phyloP scores from a whole-genome alignment of 2,797 vertebrate species.

The Acropternis orthonyx region DNA sequence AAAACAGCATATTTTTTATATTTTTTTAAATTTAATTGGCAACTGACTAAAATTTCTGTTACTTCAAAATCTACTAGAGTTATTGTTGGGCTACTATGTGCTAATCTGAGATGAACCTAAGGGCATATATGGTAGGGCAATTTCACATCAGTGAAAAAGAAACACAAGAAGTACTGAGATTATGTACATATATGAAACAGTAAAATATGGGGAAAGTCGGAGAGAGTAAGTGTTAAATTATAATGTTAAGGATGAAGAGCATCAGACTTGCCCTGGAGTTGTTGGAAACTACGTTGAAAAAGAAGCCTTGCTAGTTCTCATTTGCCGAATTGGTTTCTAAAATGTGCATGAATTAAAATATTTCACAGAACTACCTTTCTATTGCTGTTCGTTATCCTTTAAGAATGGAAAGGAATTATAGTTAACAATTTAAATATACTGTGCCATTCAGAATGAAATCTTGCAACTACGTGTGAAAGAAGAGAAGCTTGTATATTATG shows the following conservation, averaged over 20 bases:
- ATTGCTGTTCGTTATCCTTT: background rate
- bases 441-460: background rate
- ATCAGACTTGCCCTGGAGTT: constrained; percentile 23
- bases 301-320: constrained; percentile 4
- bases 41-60: background rate
- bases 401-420: background rate
- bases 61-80: background rate
- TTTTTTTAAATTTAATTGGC: background rate
- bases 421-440: constrained; percentile 8
- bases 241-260: background rate
- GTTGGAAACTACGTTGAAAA: constrained; percentile 1
- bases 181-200: background rate
- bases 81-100: background rate
- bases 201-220: background rate
- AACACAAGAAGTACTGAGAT: background rate
- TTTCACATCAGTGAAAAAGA: background rate
- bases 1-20: background rate
- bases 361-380: constrained; percentile 6
- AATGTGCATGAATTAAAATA: constrained; percentile 41
- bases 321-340: constrained; percentile 36
- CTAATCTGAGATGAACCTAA: background rate
- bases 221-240: constrained; percentile 26
- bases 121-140: background rate
- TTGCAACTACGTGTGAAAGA: background rate
- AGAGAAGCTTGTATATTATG: background rate